These are phyloP conservation scores for Nyctereutes procyonoides DNA, from an alignment of 2,113 vertebrate species.

Conservation along the genomic window DNA sequence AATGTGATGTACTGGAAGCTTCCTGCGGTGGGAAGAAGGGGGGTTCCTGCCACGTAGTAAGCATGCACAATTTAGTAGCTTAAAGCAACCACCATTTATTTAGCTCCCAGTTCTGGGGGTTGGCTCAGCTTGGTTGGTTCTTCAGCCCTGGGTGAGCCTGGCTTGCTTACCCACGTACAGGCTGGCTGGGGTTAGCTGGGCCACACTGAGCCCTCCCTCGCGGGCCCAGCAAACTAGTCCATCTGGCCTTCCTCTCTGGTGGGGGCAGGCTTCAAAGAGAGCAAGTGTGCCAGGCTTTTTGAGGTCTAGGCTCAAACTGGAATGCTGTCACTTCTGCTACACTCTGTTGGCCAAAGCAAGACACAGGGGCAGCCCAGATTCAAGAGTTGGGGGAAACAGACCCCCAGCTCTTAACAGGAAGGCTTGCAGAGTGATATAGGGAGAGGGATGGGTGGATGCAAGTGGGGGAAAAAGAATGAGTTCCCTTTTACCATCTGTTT, in stretches of 20 bases:
- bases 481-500: background rate
- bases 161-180: background rate
- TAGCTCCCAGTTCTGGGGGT: background rate
- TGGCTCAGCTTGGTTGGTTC: background rate
- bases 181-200: background rate
- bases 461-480: background rate
- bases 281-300: background rate
- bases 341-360: background rate
- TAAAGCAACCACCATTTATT: background rate
- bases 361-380: background rate
- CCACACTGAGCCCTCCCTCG: background rate
- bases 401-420: background rate
- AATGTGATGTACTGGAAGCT: background rate
- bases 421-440: background rate
- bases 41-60: background rate
- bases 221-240: background rate
- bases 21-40: accelerated
- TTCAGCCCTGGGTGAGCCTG: background rate
- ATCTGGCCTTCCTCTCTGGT: background rate
- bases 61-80: background rate
- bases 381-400: background rate
- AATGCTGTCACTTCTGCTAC: background rate
- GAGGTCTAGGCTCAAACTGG: background rate
- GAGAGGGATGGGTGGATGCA: background rate
- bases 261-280: background rate